phyloP scores from a whole-genome alignment of 2,113 vertebrate species.

The Phalacrocorax brasilianus region DNA sequence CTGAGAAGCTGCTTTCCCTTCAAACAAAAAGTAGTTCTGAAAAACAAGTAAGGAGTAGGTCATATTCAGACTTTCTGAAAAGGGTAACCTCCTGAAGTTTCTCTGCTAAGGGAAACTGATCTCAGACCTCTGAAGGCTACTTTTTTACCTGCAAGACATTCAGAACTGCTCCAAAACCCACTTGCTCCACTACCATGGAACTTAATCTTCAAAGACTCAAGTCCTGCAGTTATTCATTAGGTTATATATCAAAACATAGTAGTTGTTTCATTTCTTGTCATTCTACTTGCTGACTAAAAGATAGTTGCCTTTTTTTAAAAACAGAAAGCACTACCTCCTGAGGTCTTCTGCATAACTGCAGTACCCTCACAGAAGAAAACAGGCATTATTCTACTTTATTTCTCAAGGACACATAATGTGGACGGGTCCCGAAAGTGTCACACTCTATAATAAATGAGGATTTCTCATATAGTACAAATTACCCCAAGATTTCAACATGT shows the following conservation, averaged over 20 bases:
- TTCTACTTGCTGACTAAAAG: background rate
- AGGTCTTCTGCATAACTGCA: background rate
- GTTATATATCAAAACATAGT: background rate
- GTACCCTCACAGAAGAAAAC: background rate
- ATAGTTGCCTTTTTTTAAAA: background rate
- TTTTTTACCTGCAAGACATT: background rate
- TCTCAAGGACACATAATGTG: background rate
- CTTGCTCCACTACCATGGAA: background rate
- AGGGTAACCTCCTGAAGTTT: background rate
- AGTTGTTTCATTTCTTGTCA: background rate
- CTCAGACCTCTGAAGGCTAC: background rate
- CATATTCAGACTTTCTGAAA: background rate
- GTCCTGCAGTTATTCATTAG: background rate
- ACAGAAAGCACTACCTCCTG: background rate
- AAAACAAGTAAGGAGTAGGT: background rate
- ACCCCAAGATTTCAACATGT: background rate
- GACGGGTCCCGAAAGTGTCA: background rate
- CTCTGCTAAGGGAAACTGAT: background rate
- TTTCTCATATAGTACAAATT: background rate
- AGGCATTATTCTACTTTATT: background rate
- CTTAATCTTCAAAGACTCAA: background rate
- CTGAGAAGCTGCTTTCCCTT: background rate
- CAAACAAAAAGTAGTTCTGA: background rate
- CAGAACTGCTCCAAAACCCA: background rate
- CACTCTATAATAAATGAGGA: background rate